Conservation (phyloP, 2,797 vertebrate species). For the Babyrousa celebensis region DNA sequence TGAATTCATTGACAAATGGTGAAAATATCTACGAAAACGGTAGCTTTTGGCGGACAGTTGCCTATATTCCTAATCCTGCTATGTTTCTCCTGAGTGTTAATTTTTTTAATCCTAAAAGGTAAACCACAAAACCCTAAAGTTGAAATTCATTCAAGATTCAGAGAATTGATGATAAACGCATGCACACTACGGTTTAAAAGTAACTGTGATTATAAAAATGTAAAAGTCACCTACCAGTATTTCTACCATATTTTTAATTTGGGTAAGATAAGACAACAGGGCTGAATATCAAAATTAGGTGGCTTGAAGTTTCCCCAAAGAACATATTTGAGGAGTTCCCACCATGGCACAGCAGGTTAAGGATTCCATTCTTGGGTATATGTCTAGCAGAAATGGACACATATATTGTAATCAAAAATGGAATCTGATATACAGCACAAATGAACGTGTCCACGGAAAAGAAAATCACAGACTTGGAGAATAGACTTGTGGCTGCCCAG, state of each 20-base stretch:
- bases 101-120: constrained; percentile 55
- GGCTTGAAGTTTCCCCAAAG: neutral
- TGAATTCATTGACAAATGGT: neutral
- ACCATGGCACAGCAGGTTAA: neutral
- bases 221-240: neutral
- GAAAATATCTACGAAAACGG: constrained; percentile 6
- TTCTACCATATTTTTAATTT: neutral
- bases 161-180: neutral
- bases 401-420: neutral
- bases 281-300: constrained; percentile 5
- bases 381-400: neutral
- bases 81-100: constrained; percentile 10
- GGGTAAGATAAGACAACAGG: neutral
- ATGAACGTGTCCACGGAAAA: no score
- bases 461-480: no score
- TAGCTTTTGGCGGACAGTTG: neutral
- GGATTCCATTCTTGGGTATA: neutral
- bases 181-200: neutral
- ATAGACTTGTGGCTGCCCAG: no score
- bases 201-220: constrained; percentile 19
- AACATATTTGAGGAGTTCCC: no score
- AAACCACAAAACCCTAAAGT: neutral
- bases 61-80: neutral
- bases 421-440: no score
- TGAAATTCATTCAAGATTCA: constrained; percentile 32